phyloP scores from a whole-genome alignment of 2,888 invertebrate species.

The Dicyrtoma fusca region DNA sequence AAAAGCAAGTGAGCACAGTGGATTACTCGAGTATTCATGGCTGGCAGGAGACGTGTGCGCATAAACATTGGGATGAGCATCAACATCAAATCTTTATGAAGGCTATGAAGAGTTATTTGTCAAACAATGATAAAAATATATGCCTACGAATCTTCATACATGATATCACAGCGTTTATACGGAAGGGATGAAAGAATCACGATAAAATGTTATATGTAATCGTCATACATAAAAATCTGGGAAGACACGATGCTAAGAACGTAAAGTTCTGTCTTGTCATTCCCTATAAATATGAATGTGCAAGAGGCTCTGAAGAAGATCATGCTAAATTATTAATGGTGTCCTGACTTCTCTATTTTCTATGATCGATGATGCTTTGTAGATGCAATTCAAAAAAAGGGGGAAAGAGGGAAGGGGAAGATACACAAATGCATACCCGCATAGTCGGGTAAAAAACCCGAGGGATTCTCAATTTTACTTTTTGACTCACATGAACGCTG shows the following conservation, averaged over 20 bases:
- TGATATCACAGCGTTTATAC: background rate
- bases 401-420: background rate
- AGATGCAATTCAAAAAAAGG: slow-evolving; percentile 16
- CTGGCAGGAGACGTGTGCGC: background rate
- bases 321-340: slow-evolving; percentile 42
- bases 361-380: slow-evolving; percentile 42
- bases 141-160: slow-evolving; percentile 5
- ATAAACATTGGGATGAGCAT: slow-evolving; percentile 18
- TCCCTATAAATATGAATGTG: slow-evolving; percentile 34
- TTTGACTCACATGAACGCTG: background rate
- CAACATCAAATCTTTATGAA: slow-evolving; percentile 18
- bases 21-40: background rate
- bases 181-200: background rate
- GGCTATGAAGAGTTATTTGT: slow-evolving; percentile 20
- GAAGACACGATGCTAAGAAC: background rate
- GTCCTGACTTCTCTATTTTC: slow-evolving; percentile 36
- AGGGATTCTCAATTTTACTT: slow-evolving; percentile 4
- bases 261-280: slow-evolving; percentile 20
- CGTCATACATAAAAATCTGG: slow-evolving; percentile 22
- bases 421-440: background rate
- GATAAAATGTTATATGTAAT: slow-evolving; percentile 4
- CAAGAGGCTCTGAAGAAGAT: slow-evolving; percentile 27
- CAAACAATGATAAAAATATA: slow-evolving; percentile 24
- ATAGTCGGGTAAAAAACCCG: background rate
- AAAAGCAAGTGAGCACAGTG: background rate